Conservation (phyloP, 2,888 invertebrate genomes). For the Leptopilina myrica region DNA sequence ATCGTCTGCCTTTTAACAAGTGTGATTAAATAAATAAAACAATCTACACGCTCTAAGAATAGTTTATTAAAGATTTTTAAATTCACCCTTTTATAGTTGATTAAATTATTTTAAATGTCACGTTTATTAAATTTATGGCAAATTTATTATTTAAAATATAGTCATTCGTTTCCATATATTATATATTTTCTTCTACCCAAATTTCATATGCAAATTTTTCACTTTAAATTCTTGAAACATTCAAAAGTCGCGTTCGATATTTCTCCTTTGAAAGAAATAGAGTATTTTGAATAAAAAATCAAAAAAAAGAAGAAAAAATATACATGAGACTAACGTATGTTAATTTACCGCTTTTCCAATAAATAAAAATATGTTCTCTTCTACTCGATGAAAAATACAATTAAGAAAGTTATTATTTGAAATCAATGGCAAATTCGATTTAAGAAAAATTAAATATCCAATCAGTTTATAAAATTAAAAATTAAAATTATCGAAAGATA, state of each 20-base stretch:
- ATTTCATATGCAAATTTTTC: constrained; percentile 1
- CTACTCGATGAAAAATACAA: no score
- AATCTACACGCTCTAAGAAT: neutral
- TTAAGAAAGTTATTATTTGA: no score
- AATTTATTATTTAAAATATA: no score
- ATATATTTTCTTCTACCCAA: neutral
- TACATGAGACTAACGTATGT: neutral
- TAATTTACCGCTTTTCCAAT: neutral
- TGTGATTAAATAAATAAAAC: neutral
- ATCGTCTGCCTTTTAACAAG: neutral
- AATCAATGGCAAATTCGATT: no score
- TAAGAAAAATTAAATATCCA: no score
- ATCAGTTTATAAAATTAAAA: no score
- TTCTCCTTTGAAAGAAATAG: neutral
- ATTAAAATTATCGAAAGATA: no score
- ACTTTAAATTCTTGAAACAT: constrained; percentile 1
- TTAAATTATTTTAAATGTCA: no score
- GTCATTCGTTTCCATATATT: neutral
- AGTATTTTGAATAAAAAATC: neutral
- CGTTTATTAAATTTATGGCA: no score
- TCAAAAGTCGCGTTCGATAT: neutral
- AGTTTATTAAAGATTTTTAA: no score
- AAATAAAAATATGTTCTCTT: neutral
- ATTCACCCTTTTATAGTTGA: no score
- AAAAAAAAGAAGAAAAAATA: neutral